Evolutionary conservation across 2,113 vertebrate genomes (phyloP).

Genomic region (Turnix velox): DNA sequence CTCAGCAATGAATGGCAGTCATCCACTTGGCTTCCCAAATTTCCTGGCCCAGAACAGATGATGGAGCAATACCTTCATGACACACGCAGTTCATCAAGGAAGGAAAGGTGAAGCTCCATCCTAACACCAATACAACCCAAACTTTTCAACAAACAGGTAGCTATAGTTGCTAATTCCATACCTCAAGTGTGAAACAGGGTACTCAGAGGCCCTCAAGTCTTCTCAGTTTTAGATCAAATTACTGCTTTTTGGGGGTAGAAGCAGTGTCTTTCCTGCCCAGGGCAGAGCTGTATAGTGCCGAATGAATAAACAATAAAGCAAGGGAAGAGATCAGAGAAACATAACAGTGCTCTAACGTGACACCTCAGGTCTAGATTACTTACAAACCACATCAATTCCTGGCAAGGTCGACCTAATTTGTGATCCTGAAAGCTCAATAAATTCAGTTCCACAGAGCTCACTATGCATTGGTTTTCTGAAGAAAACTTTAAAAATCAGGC

Average conservation of each 20-base stretch:
- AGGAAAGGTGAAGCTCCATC: not conserved
- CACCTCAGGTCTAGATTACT: not conserved
- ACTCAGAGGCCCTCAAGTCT: not conserved
- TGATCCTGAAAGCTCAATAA: slow-evolving; percentile 21
- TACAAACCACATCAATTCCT: not conserved
- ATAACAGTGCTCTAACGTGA: not conserved
- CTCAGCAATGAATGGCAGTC: not conserved
- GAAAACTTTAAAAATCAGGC: slow-evolving; percentile 4
- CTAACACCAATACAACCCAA: not conserved
- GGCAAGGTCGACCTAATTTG: not conserved
- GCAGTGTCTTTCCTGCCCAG: not conserved
- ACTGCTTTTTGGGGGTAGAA: not conserved
- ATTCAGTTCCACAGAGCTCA: slow-evolving; percentile 32
- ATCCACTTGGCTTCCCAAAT: not conserved
- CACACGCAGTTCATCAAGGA: not conserved
- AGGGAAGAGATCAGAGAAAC: not conserved
- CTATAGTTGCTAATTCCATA: not conserved
- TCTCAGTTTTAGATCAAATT: not conserved
- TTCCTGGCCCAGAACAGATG: fast-evolving
- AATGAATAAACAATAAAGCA: not conserved
- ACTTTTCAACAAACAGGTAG: not conserved
- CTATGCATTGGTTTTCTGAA: not conserved
- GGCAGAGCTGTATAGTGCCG: not conserved
- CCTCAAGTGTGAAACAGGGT: not conserved
- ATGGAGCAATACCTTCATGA: not conserved